Conservation (phyloP, 2,113 vertebrate species). For the Nyctereutes procyonoides region DNA sequence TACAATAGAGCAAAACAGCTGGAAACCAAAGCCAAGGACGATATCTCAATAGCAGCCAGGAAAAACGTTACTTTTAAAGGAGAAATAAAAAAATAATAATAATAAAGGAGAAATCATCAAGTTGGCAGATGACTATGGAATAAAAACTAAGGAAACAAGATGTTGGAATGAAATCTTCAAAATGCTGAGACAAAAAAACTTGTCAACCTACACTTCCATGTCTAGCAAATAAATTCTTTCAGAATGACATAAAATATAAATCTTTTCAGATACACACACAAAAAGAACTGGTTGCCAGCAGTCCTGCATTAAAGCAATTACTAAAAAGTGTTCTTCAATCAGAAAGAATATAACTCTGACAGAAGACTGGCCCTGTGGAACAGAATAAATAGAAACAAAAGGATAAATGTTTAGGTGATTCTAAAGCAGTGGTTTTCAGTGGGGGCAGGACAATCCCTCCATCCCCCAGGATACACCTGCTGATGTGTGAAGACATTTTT, state of each 20-base stretch:
- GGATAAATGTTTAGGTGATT: background rate
- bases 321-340: background rate
- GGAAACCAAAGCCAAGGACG: conserved; percentile 24
- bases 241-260: conserved; percentile 32
- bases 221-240: conserved; percentile 6
- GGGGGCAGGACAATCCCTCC: background rate
- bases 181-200: background rate
- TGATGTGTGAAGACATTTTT: background rate
- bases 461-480: background rate
- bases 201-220: background rate
- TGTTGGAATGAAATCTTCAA: background rate
- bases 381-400: background rate
- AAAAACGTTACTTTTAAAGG: background rate
- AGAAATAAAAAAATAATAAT: background rate
- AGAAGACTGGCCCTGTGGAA: background rate
- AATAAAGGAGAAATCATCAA: background rate
- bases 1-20: background rate
- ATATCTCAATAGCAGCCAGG: background rate
- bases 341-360: conserved; percentile 13
- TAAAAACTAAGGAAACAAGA: background rate
- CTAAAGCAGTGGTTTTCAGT: background rate
- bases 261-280: conserved; percentile 33
- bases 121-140: conserved; percentile 3
- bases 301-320: background rate
- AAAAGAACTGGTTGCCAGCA: background rate